Evolutionary conservation across 2,888 invertebrate genomes (phyloP).

Genomic region (Polyommatus iphigenia): DNA sequence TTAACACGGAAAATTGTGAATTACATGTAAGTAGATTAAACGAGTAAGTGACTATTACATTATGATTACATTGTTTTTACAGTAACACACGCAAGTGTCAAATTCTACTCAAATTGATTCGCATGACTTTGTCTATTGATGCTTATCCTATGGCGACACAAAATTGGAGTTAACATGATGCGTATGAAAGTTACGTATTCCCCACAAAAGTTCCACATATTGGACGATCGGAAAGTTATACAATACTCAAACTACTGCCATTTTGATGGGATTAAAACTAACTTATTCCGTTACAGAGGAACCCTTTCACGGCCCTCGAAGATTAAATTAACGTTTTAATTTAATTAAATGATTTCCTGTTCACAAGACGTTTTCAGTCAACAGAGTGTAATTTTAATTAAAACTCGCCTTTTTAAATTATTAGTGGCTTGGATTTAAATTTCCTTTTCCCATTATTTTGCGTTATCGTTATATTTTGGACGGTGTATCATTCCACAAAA

Average conservation of each 20-base stretch:
- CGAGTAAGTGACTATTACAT: too few species aligned
- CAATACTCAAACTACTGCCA: not conserved
- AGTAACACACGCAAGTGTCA: too few species aligned
- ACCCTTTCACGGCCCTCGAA: slow-evolving; percentile 25
- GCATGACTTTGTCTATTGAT: too few species aligned
- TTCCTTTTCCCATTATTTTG: slow-evolving; percentile 3
- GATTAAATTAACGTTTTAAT: slow-evolving; percentile 23
- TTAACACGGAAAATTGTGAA: too few species aligned
- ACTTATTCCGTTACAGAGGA: slow-evolving; percentile 24
- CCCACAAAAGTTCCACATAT: not conserved
- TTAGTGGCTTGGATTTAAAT: not conserved
- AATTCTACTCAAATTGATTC: too few species aligned
- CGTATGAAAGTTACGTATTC: not conserved
- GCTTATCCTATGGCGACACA: too few species aligned
- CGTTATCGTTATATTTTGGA: not conserved
- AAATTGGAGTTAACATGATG: not conserved
- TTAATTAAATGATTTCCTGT: slow-evolving; percentile 23
- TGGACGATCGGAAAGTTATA: slow-evolving; percentile 5
- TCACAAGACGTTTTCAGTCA: not conserved
- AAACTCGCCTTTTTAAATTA: not conserved
- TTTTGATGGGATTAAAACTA: slow-evolving; percentile 33
- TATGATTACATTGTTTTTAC: too few species aligned
- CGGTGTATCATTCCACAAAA: not conserved
- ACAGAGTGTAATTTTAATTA: slow-evolving; percentile 6
- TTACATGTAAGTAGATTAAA: too few species aligned